Conservation (phyloP, 2,888 invertebrate genomes). For the Clanis bilineata region DNA sequence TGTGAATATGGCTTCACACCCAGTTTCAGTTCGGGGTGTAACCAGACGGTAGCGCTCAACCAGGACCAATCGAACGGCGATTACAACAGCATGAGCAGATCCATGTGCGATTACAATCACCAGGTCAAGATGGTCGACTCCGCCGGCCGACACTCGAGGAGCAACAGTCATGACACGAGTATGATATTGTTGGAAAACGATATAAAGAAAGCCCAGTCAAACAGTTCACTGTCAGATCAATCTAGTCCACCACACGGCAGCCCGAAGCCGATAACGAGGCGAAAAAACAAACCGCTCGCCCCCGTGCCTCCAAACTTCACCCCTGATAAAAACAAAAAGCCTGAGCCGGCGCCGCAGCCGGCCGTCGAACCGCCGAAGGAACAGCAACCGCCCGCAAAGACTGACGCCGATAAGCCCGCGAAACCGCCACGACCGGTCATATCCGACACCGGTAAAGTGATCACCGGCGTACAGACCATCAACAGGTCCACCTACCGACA, state of each 20-base stretch:
- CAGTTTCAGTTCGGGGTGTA: constrained; percentile 63
- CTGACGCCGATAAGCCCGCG: constrained; percentile 78
- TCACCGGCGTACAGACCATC: constrained; percentile 82
- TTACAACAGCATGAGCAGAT: constrained; percentile 65
- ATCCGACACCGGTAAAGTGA: constrained; percentile 73
- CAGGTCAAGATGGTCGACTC: constrained; percentile 39
- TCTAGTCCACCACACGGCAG: constrained; percentile 88
- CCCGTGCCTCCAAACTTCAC: constrained; percentile 86
- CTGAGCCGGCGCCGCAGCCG: constrained; percentile 39
- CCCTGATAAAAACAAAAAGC: constrained; percentile 70
- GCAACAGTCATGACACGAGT: constrained; percentile 84
- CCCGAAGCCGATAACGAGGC: constrained; percentile 86
- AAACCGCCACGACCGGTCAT: constrained; percentile 84
- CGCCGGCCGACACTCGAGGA: constrained; percentile 75
- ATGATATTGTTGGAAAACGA: constrained; percentile 74
- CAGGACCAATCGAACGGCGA: constrained; percentile 73
- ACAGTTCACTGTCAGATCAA: constrained; percentile 85
- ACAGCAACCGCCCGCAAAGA: constrained; percentile 44
- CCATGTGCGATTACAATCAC: constrained; percentile 65
- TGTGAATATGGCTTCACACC: constrained; percentile 71
- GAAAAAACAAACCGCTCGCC: constrained; percentile 89
- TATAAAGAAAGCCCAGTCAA: constrained; percentile 84
- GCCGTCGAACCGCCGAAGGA: constrained; percentile 39
- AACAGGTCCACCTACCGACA: constrained; percentile 83
- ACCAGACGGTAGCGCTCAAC: constrained; percentile 66